Evolutionary conservation across 2,113 vertebrate species (phyloP).

Genomic region (Bostrychus sinensis): DNA sequence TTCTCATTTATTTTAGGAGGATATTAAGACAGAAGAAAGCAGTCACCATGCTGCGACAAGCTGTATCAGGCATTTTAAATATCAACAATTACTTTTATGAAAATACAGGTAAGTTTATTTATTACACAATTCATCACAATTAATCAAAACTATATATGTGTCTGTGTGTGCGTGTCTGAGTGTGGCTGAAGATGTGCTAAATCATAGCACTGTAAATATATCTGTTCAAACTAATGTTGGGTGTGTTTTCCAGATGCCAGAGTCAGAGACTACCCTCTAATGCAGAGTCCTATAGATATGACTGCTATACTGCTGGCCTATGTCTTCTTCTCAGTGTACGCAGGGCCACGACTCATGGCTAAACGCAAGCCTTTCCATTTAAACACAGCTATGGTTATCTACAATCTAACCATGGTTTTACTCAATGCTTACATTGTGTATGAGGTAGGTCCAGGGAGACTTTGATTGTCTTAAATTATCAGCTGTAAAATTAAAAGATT

Average conservation of each 20-base stretch:
- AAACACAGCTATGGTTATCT: slow-evolving; percentile 89
- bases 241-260: slow-evolving; percentile 81
- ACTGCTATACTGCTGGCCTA: slow-evolving; percentile 87
- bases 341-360: slow-evolving; percentile 92
- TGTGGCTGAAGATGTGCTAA: too few relatives aligned
- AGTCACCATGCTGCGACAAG: slow-evolving; percentile 82
- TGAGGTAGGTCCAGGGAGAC: slow-evolving; percentile 80
- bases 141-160: not conserved
- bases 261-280: slow-evolving; percentile 87
- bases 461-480: not conserved
- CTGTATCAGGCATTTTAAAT: slow-evolving; percentile 71
- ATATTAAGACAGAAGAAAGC: slow-evolving; percentile 27
- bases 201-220: too few relatives aligned
- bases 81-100: slow-evolving; percentile 82
- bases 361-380: slow-evolving; percentile 91
- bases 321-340: slow-evolving; percentile 84
- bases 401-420: slow-evolving; percentile 92
- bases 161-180: too few relatives aligned
- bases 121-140: too few relatives aligned
- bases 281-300: slow-evolving; percentile 87
- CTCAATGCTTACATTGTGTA: slow-evolving; percentile 92
- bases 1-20: slow-evolving; percentile 5
- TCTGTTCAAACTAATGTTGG: not conserved
- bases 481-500: not conserved
- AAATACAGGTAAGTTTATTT: slow-evolving; percentile 85